Conservation (phyloP, 2,888 invertebrate species). For the Lypha dubia region DNA sequence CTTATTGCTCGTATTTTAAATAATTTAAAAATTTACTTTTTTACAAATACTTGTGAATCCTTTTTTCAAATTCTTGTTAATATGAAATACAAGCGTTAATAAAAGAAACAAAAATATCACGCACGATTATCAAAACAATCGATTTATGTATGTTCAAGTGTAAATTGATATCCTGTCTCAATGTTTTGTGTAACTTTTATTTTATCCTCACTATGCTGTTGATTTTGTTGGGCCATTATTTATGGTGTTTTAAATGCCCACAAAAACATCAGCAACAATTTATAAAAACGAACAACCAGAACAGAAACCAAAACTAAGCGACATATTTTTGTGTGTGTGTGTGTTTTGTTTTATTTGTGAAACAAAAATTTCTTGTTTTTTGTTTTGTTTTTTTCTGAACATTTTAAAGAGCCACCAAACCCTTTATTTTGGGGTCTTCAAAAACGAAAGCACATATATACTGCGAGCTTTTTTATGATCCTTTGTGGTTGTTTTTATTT, state of each 20-base stretch:
- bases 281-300: conserved; percentile 63
- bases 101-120: conserved; percentile 60
- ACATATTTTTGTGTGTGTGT: conserved; percentile 12
- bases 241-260: conserved; percentile 69
- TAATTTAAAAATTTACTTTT: not conserved
- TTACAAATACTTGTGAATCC: not conserved
- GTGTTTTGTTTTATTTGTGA: conserved; percentile 36
- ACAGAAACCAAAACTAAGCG: conserved; percentile 51
- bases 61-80: not conserved
- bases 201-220: not conserved
- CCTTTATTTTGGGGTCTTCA: conserved; percentile 18
- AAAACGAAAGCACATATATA: conserved; percentile 1
- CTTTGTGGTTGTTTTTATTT: conserved; percentile 7
- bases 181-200: conserved; percentile 33
- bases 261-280: conserved; percentile 63
- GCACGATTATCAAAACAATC: conserved; percentile 73
- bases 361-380: conserved; percentile 21
- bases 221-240: conserved; percentile 59
- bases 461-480: conserved; percentile 30
- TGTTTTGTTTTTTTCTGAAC: not conserved
- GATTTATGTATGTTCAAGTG: conserved; percentile 73
- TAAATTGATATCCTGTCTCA: conserved; percentile 72
- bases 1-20: too few species aligned
- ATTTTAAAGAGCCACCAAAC: conserved; percentile 51
- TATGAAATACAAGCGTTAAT: not conserved